phyloP scores from a whole-genome alignment of 2,888 invertebrate genomes.

The Cataglyphis livida region DNA sequence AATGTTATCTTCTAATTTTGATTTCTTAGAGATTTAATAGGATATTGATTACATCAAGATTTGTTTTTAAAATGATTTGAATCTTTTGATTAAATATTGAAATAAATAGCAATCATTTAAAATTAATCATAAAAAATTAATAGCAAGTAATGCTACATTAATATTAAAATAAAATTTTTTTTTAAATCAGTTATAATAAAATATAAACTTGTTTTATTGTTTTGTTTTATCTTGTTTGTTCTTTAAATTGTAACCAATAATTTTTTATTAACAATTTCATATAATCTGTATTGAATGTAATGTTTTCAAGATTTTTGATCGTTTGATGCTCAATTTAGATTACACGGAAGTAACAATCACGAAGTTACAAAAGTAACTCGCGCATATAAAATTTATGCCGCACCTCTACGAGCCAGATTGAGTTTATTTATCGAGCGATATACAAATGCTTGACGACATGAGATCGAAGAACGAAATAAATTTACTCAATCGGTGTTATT shows the following conservation, averaged over 20 bases:
- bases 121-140: slow-evolving; percentile 11
- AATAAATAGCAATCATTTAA: neutral
- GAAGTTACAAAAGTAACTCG: slow-evolving; percentile 25
- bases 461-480: slow-evolving; percentile 21
- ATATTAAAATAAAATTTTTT: slow-evolving; percentile 9
- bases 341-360: slow-evolving; percentile 49
- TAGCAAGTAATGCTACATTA: neutral
- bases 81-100: slow-evolving; percentile 3
- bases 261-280: neutral
- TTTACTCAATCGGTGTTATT: neutral
- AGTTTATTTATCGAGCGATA: slow-evolving; percentile 20
- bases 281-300: neutral
- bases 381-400: slow-evolving; percentile 51
- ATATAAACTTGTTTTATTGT: neutral
- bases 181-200: neutral
- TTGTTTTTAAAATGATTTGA: neutral
- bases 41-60: neutral
- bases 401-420: slow-evolving; percentile 24
- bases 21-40: neutral
- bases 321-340: slow-evolving; percentile 31
- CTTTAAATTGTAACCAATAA: neutral
- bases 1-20: neutral
- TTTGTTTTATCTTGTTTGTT: neutral
- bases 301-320: slow-evolving; percentile 25
- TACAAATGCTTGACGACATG: neutral